Evolutionary conservation across 2,113 vertebrate species (phyloP).

Genomic region (Laticauda colubrina): DNA sequence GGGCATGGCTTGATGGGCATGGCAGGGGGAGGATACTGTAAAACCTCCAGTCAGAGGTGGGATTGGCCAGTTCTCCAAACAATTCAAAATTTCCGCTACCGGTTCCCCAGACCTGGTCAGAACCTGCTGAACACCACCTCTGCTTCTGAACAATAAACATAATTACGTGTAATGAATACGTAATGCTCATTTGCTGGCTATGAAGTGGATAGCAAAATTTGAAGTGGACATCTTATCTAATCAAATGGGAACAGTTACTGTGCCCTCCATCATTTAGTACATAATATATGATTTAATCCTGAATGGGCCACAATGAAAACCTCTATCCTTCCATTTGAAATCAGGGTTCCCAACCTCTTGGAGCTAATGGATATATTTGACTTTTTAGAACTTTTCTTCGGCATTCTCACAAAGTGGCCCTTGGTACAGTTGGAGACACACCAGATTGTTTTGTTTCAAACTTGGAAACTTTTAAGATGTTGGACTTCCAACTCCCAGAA

Average conservation of each 20-base stretch:
- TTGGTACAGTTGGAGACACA: neutral
- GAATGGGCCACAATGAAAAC: neutral
- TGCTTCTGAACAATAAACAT: neutral
- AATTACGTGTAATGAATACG: neutral
- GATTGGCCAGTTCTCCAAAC: too few species aligned
- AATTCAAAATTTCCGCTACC: too few species aligned
- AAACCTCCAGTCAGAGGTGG: too few species aligned
- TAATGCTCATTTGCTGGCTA: too few species aligned
- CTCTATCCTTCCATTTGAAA: neutral
- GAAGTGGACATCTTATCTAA: neutral
- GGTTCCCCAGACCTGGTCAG: too few species aligned
- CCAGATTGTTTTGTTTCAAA: neutral
- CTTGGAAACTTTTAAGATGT: neutral
- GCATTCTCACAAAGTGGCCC: neutral
- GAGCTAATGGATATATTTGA: neutral
- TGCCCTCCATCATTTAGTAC: neutral
- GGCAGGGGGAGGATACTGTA: too few species aligned
- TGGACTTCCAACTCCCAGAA: neutral
- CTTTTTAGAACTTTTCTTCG: neutral
- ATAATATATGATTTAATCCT: neutral
- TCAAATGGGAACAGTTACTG: neutral
- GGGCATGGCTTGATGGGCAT: too few species aligned
- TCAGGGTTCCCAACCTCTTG: neutral
- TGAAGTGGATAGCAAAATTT: too few species aligned
- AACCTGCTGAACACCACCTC: too few species aligned